Percentiles rank a stretch among this genome's conserved stretches.
These are phyloP conservation scores for Nyctibius grandis DNA, from an alignment of 2,797 vertebrate species.

Conservation along the genomic window DNA sequence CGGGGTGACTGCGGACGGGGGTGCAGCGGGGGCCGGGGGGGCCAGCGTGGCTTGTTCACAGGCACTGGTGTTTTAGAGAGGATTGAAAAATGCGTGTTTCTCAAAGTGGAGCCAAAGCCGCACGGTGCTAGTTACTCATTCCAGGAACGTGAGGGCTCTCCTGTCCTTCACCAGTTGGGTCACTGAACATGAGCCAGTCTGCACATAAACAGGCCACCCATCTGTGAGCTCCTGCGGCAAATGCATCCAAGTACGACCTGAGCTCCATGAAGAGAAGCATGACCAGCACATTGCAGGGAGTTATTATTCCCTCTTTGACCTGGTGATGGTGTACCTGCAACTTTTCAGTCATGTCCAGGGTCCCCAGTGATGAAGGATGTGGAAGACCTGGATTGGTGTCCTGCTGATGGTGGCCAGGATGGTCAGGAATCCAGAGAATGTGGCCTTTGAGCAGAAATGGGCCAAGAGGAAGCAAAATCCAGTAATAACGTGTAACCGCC, in stretches of 20 bases:
- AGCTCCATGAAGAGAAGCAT: neutral
- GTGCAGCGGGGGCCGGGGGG: no score
- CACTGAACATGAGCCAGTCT: no score
- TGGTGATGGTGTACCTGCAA: neutral
- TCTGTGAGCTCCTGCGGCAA: neutral
- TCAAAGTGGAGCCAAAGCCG: no score
- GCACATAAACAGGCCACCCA: neutral
- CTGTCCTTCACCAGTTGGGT: no score
- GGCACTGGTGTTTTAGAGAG: neutral
- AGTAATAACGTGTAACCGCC: neutral
- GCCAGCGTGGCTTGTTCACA: no score
- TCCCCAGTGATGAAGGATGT: no score
- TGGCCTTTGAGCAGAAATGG: neutral
- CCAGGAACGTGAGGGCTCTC: no score
- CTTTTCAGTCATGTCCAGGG: neutral
- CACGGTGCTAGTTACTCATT: no score
- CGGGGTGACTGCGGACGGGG: no score
- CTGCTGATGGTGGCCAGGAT: accelerated
- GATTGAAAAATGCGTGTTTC: neutral
- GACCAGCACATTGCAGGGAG: neutral
- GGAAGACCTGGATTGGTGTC: neutral
- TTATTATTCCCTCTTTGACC: neutral
- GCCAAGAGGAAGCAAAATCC: neutral
- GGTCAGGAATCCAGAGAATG: neutral
- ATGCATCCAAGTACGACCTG: accelerated